Evolutionary conservation across 2,797 vertebrate genomes (phyloP).

Genomic region (Falco novaeseelandiae): DNA sequence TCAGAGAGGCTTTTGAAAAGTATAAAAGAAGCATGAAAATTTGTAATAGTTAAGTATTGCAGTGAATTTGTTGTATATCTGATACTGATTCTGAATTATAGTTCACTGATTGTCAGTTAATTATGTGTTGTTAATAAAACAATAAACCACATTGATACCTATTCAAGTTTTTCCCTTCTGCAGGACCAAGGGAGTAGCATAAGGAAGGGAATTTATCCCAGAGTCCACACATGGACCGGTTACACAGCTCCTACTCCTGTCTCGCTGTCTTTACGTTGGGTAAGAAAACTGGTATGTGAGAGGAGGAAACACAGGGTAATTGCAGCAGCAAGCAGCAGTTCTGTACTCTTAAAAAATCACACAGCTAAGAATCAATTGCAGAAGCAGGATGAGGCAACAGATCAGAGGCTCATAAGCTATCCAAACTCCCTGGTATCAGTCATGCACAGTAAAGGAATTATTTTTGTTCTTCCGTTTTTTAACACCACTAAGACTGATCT

Average conservation of each 20-base stretch:
- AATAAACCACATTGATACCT: accelerated
- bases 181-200: not conserved
- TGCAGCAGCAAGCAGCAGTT: not conserved
- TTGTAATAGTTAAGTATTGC: not conserved
- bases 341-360: not conserved
- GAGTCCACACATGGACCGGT: not conserved
- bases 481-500: not conserved
- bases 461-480: not conserved
- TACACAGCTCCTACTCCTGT: not conserved
- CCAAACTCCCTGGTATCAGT: not conserved
- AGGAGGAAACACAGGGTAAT: not conserved
- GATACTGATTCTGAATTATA: not conserved
- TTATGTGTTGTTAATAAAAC: too few species aligned
- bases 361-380: not conserved
- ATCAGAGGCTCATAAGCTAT: not conserved
- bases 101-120: not conserved
- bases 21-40: not conserved
- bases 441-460: not conserved
- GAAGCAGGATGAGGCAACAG: not conserved
- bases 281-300: not conserved
- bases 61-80: not conserved
- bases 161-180: not conserved
- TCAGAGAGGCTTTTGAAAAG: not conserved
- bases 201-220: not conserved
- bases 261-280: not conserved